A percentile compares a stretch with the other conserved stretches of the same genome.
Evolutionary conservation across 2,113 vertebrate genomes (phyloP).

Genomic region (Ailuropoda melanoleuca): DNA sequence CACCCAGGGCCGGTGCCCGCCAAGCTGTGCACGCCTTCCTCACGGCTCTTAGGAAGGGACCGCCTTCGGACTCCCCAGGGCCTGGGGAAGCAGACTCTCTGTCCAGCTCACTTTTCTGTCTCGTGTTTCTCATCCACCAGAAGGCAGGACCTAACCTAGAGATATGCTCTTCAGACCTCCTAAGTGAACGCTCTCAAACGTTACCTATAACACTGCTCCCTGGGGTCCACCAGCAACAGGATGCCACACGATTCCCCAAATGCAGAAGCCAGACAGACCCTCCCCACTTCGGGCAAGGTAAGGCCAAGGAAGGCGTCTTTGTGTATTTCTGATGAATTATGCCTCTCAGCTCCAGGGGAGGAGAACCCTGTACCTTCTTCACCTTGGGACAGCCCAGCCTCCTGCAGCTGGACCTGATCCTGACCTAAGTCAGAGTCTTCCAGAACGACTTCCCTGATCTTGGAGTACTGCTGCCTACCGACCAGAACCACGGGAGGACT

Average conservation of each 20-base stretch:
- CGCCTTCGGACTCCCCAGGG: not conserved
- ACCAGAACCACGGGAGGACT: not conserved
- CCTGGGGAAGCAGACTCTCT: not conserved
- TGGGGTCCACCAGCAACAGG: not conserved
- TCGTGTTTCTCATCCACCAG: not conserved
- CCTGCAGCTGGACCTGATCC: rapidly evolving
- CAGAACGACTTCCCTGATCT: not conserved
- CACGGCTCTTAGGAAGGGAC: not conserved
- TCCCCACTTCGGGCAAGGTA: not conserved
- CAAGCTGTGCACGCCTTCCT: not conserved
- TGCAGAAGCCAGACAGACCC: not conserved
- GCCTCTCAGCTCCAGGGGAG: rapidly evolving
- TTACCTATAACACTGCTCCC: not conserved
- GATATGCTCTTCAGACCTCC: not conserved
- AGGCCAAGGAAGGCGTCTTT: not conserved
- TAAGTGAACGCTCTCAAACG: not conserved
- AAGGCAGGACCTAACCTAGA: not conserved
- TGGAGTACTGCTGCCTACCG: rapidly evolving
- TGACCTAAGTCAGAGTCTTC: not conserved
- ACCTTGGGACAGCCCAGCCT: rapidly evolving
- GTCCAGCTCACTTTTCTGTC: not conserved
- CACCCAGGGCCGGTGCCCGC: not conserved
- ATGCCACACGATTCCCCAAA: not conserved
- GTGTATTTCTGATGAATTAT: not conserved
- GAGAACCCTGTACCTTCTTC: not conserved